Conservation (phyloP, 2,888 invertebrate species). For the Leptinotarsa peninsularis region DNA sequence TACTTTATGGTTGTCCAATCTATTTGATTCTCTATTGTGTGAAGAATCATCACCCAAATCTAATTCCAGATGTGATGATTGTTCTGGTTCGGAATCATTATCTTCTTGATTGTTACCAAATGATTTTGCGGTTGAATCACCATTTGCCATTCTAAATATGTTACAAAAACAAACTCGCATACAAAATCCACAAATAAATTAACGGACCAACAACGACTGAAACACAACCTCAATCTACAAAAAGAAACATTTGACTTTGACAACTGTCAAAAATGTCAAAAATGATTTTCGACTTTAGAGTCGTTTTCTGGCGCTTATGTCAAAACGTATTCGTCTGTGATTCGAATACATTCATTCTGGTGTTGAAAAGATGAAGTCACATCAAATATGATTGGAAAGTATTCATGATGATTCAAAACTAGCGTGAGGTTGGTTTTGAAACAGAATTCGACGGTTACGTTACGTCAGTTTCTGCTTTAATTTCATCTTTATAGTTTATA, state of each 20-base stretch:
- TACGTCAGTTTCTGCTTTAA: too few relatives aligned
- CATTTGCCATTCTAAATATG: constrained; percentile 47
- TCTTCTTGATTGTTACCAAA: constrained; percentile 42
- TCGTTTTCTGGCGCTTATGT: too few relatives aligned
- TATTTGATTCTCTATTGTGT: constrained; percentile 51
- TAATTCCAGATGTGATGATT: constrained; percentile 50
- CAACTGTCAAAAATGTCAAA: constrained; percentile 5
- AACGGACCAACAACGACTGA: constrained; percentile 17
- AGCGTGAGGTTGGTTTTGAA: too few relatives aligned
- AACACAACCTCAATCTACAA: constrained; percentile 30
- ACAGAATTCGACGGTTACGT: too few relatives aligned
- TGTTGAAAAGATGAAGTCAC: too few relatives aligned
- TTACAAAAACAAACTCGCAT: constrained; percentile 41
- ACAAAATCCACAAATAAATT: constrained; percentile 29
- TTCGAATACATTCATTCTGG: too few relatives aligned
- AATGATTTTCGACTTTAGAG: too few relatives aligned
- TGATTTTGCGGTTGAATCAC: constrained; percentile 44
- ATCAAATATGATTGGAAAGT: too few relatives aligned
- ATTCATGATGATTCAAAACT: too few relatives aligned
- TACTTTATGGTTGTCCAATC: constrained; percentile 55
- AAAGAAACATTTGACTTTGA: constrained; percentile 26
- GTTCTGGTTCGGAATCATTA: constrained; percentile 48
- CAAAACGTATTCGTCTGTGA: too few relatives aligned
- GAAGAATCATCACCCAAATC: constrained; percentile 58
- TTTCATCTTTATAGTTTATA: too few relatives aligned